phyloP scores from a whole-genome alignment of 2,113 vertebrate species.

The Clinocottus analis region DNA sequence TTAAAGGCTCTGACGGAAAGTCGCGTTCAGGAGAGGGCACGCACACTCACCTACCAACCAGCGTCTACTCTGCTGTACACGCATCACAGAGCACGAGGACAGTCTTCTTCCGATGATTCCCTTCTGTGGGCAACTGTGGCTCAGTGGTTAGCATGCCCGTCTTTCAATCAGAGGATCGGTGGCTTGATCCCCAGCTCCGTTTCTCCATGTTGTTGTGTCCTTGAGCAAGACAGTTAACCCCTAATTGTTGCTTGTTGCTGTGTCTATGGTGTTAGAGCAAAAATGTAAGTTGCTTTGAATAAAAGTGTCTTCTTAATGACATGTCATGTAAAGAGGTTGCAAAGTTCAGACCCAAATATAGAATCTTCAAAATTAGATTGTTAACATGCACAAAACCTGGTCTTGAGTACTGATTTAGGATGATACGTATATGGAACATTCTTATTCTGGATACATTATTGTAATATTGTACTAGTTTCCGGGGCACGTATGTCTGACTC shows the following conservation, averaged over 20 bases:
- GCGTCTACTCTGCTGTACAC: neutral
- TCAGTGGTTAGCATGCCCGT: too few species aligned
- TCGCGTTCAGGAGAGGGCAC: slow-evolving; percentile 28
- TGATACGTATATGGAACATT: neutral
- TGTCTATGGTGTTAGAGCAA: too few species aligned
- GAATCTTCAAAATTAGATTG: neutral
- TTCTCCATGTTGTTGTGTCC: too few species aligned
- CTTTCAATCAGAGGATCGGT: too few species aligned
- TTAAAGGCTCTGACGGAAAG: slow-evolving; percentile 50
- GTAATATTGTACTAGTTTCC: neutral
- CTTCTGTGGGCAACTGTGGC: too few species aligned
- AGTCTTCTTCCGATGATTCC: neutral
- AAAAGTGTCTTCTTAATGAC: too few species aligned
- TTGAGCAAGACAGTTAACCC: too few species aligned
- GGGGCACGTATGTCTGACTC: neutral
- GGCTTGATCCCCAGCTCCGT: too few species aligned
- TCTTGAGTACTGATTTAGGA: neutral
- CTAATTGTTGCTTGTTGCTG: too few species aligned
- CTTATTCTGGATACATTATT: neutral
- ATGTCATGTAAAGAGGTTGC: too few species aligned
- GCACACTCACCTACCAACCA: slow-evolving; percentile 14
- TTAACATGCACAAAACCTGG: neutral
- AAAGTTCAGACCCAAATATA: neutral
- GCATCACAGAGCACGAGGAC: slow-evolving; percentile 12
- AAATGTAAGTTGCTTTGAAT: too few species aligned